A percentile compares a stretch with the other conserved stretches of the same genome.
These are phyloP conservation scores for Tachysurus fulvidraco DNA, from an alignment of 2,113 vertebrate species.

Conservation along the genomic window DNA sequence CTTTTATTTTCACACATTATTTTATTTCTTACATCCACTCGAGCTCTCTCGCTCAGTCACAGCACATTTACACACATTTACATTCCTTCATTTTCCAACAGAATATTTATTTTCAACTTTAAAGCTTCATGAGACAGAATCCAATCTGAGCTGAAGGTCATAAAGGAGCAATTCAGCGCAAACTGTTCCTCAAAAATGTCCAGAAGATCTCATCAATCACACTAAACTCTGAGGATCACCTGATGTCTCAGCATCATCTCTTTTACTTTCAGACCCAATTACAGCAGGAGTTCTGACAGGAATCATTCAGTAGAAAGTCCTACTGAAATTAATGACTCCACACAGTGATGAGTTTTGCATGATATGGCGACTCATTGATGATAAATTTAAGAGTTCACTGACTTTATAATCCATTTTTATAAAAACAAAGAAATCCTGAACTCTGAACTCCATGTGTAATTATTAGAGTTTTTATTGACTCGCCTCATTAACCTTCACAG, in stretches of 20 bases:
- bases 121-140: not conserved
- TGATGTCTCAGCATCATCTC: not conserved
- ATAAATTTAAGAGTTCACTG: no score
- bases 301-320: no score
- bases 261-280: not conserved
- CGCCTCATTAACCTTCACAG: no score
- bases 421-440: not conserved
- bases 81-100: not conserved
- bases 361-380: no score
- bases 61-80: not conserved
- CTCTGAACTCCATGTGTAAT: not conserved
- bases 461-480: not conserved
- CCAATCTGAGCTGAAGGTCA: conserved; percentile 3
- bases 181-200: not conserved
- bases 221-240: not conserved
- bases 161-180: not conserved
- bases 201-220: not conserved
- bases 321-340: no score
- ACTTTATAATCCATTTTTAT: no score
- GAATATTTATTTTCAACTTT: not conserved
- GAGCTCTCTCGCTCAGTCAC: not conserved
- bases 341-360: no score
- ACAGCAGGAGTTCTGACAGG: no score
- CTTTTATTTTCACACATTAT: no score
- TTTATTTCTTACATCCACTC: no score